These are phyloP conservation scores for Eubucco bourcierii DNA, from an alignment of 2,113 vertebrate genomes.

Conservation along the genomic window DNA sequence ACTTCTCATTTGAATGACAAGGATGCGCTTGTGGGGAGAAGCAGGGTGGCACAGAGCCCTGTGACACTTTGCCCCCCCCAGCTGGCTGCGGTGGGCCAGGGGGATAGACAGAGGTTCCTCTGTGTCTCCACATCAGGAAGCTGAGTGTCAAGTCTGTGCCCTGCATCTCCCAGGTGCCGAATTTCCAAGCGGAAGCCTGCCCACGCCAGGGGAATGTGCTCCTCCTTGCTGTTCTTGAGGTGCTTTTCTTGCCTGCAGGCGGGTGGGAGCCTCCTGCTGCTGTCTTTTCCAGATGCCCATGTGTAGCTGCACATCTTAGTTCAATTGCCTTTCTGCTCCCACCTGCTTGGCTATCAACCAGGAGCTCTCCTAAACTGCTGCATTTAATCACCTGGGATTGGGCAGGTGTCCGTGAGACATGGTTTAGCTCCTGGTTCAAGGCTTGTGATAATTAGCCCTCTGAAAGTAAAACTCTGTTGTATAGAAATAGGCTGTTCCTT, in stretches of 20 bases:
- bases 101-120: background rate
- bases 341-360: background rate
- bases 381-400: background rate
- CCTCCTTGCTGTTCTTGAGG: background rate
- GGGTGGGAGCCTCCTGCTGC: background rate
- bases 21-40: background rate
- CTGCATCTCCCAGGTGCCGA: background rate
- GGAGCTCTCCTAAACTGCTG: background rate
- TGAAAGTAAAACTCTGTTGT: background rate
- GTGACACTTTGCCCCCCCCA: rapidly evolving
- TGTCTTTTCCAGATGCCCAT: rapidly evolving
- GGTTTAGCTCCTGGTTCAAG: background rate
- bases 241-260: background rate
- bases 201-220: background rate
- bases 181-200: background rate
- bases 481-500: background rate
- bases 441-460: background rate
- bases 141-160: background rate
- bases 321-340: background rate
- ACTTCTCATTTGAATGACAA: constrained; percentile 47
- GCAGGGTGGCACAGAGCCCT: background rate
- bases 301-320: rapidly evolving
- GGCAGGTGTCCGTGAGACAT: background rate
- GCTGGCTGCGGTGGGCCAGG: background rate
- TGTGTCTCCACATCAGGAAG: background rate